Evolutionary conservation across 64 coral and sea anemone genomes (phyloP), one percentile per base, ranked within the genome.

Genomic region (Stichodactyla mertensii): DNA sequence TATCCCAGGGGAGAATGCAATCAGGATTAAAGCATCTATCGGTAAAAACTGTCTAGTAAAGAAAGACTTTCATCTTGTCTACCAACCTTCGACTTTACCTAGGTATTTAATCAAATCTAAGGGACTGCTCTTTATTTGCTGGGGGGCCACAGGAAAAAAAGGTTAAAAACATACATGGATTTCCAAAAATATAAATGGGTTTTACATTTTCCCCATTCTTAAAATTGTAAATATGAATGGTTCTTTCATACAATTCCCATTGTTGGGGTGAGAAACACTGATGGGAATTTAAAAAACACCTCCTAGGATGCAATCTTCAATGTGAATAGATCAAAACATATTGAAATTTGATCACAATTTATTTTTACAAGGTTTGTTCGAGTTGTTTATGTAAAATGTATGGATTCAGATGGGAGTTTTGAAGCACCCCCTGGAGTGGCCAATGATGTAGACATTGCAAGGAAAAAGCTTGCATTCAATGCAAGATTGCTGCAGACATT

Each of bases 351-450:
- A 19, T 77, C 26, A 19, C n/a, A 16, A 24, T 18, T 85, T 85
- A 12, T 36, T 79, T 23, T 71, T 64, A 28, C 52, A 55, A 99
- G 96, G 77, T 95, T 92, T 99, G 93, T 95, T 13, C 71, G 96
- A 74, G 96, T 99, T 62, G 96, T 99, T 0, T 99, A 99, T 53
- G 80, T 99, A 18, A 99, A 92, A 64, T 95, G 97, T 60, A 56
- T 86, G 51, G 97, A 99, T 92, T 89, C 87, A 51, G 90, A 99
- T 83, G 97, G 97, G 45, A 92, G 89, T 64, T 99, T 99, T 88
- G 88, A 99, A 84, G 93, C 97, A 70, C 93, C 97, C 23, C 77
- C 16, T 14, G 88, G 83, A 85, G 81, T 71, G 56, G 60, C 74
- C 18, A 92, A 88, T 83, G 82, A 87, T 70, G 45, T 92, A 51